These are phyloP conservation scores for Nephrotoma guestfalica DNA, from an alignment of 2,888 invertebrate genomes.

Conservation along the genomic window DNA sequence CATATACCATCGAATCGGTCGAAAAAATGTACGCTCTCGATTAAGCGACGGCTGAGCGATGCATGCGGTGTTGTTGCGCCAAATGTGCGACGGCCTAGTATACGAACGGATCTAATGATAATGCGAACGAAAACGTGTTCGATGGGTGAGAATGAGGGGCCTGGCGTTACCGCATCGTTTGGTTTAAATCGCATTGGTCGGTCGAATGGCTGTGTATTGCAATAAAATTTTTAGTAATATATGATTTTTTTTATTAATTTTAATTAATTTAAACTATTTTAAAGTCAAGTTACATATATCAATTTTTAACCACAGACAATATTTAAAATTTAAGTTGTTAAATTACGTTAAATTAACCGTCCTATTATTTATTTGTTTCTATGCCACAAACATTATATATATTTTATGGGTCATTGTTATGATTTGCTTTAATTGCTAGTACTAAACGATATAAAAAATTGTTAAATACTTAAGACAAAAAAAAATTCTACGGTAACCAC, in stretches of 20 bases:
- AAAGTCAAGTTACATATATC: background rate
- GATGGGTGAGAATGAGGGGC: constrained; percentile 49
- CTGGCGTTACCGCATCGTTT: constrained; percentile 39
- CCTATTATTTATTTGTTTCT: background rate
- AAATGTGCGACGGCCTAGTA: constrained; percentile 72
- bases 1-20: constrained; percentile 47
- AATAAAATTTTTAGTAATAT: constrained; percentile 23
- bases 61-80: constrained; percentile 83
- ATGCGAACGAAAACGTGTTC: constrained; percentile 72
- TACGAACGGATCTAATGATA: constrained; percentile 76
- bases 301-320: background rate
- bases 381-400: no score
- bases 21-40: constrained; percentile 64
- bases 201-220: constrained; percentile 35
- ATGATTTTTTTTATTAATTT: background rate
- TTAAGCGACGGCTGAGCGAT: constrained; percentile 68
- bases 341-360: background rate
- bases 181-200: constrained; percentile 37
- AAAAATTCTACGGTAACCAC: background rate
- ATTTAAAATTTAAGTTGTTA: background rate
- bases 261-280: background rate
- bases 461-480: background rate
- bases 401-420: no score
- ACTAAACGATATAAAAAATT: background rate
- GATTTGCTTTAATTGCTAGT: background rate